These are phyloP conservation scores for Montipora sp. DNA, from an alignment of 64 coral and sea anemone genomes.

Conservation along the genomic window DNA sequence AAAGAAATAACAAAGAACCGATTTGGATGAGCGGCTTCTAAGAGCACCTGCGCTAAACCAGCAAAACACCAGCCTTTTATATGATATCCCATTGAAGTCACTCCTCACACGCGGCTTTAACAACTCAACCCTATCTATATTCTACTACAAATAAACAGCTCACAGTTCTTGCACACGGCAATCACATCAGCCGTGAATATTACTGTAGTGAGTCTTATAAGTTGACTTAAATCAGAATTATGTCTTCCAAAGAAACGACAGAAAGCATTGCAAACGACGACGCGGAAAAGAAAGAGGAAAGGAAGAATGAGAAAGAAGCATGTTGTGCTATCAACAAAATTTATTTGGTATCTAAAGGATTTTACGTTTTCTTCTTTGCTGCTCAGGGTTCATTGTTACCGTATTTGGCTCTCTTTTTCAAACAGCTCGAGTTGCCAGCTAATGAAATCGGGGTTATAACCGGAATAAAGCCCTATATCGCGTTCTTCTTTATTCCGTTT, in stretches of 20 bases:
- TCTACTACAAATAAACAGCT: not conserved
- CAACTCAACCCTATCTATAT: not conserved
- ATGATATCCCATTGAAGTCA: slow-evolving; percentile 13
- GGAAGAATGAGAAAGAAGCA: slow-evolving; percentile 20
- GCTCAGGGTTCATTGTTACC: slow-evolving; percentile 95
- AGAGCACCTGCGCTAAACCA: slow-evolving; percentile 28
- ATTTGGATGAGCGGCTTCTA: not conserved
- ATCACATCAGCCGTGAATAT: not conserved
- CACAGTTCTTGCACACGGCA: not conserved
- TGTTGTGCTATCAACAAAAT: slow-evolving; percentile 70
- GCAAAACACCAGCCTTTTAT: slow-evolving; percentile 34
- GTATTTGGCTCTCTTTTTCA: slow-evolving; percentile 90
- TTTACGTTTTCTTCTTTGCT: slow-evolving; percentile 98
- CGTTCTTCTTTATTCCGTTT: slow-evolving; percentile 96
- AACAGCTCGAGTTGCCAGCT: slow-evolving; percentile 91
- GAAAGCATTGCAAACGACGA: not conserved
- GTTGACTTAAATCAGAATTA: not conserved
- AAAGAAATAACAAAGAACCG: not conserved
- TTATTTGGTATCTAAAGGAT: slow-evolving; percentile 89
- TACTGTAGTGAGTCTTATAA: not conserved
- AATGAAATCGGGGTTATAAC: slow-evolving; percentile 89
- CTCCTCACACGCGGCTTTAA: slow-evolving; percentile 17
- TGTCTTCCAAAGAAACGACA: slow-evolving; percentile 11
- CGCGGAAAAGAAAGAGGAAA: slow-evolving; percentile 33
- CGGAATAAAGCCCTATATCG: slow-evolving; percentile 92